These are phyloP conservation scores for Plagodis pulveraria DNA, from an alignment of 2,888 invertebrate species.

Conservation along the genomic window DNA sequence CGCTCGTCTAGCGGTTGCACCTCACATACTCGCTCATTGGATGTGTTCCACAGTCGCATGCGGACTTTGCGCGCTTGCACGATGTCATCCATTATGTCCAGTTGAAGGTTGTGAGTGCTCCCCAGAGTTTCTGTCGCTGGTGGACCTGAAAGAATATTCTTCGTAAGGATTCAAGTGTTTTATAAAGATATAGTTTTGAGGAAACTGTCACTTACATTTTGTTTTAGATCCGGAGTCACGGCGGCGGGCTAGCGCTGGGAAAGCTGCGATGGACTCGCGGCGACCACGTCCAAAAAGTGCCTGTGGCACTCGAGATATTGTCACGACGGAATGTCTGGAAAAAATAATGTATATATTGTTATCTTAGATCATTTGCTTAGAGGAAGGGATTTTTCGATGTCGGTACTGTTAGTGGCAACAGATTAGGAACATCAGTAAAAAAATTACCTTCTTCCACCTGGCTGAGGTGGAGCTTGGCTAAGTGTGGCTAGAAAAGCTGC, in stretches of 20 bases:
- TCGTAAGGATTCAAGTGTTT: conserved; percentile 12
- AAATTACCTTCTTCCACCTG: conserved; percentile 87
- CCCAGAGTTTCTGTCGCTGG: conserved; percentile 90
- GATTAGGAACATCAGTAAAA: no score
- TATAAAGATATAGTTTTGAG: neutral
- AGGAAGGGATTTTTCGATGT: neutral
- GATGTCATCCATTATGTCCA: conserved; percentile 96
- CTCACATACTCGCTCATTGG: conserved; percentile 92
- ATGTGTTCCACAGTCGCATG: conserved; percentile 94
- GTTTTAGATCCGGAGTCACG: conserved; percentile 68
- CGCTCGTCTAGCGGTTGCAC: conserved; percentile 91
- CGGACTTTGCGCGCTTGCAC: conserved; percentile 92
- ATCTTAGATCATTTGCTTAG: neutral
- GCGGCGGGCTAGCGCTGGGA: conserved; percentile 84
- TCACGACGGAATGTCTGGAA: conserved; percentile 92
- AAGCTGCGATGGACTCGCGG: conserved; percentile 92
- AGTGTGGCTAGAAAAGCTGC: conserved; percentile 93
- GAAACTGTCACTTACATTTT: conserved; percentile 66
- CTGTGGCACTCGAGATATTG: conserved; percentile 92
- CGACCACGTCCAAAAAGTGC: conserved; percentile 91
- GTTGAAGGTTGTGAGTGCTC: conserved; percentile 92
- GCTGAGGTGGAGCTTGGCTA: conserved; percentile 89
- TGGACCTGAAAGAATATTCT: conserved; percentile 77
- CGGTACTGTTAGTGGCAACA: neutral
- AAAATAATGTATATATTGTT: conserved; percentile 21